These are phyloP conservation scores for Entomobrya multifasciata DNA, from an alignment of 2,888 invertebrate genomes.

Conservation along the genomic window DNA sequence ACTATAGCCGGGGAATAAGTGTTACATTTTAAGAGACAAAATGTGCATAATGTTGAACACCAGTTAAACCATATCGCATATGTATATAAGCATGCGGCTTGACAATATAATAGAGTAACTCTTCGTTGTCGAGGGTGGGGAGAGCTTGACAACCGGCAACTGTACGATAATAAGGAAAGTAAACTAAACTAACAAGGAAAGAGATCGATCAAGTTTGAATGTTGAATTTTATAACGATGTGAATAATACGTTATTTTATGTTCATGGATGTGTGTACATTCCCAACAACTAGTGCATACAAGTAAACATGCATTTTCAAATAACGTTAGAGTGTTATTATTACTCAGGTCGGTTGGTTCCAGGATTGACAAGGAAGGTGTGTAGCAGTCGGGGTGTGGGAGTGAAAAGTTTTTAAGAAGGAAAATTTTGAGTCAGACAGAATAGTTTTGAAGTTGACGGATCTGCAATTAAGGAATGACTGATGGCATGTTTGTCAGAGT, in stretches of 20 bases:
- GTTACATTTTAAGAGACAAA: not conserved
- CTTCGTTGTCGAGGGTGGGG: not conserved
- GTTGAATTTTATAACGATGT: not conserved
- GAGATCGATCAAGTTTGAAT: slow-evolving; percentile 57
- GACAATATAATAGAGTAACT: not conserved
- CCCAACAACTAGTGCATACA: not conserved
- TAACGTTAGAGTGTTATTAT: slow-evolving; percentile 7
- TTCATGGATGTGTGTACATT: not conserved
- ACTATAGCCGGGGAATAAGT: slow-evolving; percentile 12
- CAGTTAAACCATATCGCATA: not conserved
- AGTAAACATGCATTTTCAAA: slow-evolving; percentile 4
- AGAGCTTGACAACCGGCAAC: slow-evolving; percentile 50
- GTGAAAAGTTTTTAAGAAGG: slow-evolving; percentile 48
- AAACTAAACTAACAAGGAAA: slow-evolving; percentile 24
- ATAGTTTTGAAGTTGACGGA: slow-evolving; percentile 78
- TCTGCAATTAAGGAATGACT: slow-evolving; percentile 79
- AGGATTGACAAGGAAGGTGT: slow-evolving; percentile 18
- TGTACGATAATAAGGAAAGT: slow-evolving; percentile 12
- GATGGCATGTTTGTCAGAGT: slow-evolving; percentile 77
- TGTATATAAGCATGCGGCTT: not conserved
- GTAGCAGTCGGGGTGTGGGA: slow-evolving; percentile 12
- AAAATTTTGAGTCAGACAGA: slow-evolving; percentile 45
- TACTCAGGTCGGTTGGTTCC: not conserved
- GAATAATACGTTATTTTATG: not conserved
- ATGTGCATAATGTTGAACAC: slow-evolving; percentile 21